phyloP scores from a whole-genome alignment of 2,888 invertebrate species.

The Mythimna vitellina region DNA sequence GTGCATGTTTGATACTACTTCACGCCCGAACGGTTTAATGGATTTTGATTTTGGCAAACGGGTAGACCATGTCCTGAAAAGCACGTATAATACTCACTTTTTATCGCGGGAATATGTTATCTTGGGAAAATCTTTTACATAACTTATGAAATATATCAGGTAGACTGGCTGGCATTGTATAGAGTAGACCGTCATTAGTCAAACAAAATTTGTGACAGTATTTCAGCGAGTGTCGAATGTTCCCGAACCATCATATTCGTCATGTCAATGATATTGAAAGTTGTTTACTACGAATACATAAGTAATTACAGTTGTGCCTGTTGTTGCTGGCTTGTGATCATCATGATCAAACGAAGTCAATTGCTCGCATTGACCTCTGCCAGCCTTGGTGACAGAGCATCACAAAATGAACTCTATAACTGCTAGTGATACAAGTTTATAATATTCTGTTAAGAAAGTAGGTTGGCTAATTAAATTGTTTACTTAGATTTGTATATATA shows the following conservation, averaged over 20 bases:
- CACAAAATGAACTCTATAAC: constrained; percentile 10
- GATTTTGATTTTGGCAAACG: too few species aligned
- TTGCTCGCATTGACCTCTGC: constrained; percentile 75
- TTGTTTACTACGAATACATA: constrained; percentile 34
- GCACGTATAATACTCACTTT: too few species aligned
- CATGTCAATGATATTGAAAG: constrained; percentile 10
- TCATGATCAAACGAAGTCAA: constrained; percentile 74
- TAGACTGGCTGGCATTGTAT: too few species aligned
- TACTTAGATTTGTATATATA: too few species aligned
- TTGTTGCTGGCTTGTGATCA: constrained; percentile 27
- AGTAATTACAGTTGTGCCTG: constrained; percentile 29
- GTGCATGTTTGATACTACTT: too few species aligned
- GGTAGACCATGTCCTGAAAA: too few species aligned
- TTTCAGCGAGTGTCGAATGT: neutral
- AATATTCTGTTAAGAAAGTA: neutral
- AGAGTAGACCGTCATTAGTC: neutral
- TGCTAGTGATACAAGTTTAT: neutral
- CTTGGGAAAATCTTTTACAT: too few species aligned
- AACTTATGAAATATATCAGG: too few species aligned
- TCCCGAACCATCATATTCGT: neutral
- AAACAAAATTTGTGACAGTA: neutral
- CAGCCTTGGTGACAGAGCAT: constrained; percentile 61
- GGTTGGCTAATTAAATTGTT: too few species aligned
- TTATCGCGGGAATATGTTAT: too few species aligned
- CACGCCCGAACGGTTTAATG: too few species aligned